Conservation (phyloP, 35 echinoderm and acorn worm genomes). For the Amphiura filiformis region DNA sequence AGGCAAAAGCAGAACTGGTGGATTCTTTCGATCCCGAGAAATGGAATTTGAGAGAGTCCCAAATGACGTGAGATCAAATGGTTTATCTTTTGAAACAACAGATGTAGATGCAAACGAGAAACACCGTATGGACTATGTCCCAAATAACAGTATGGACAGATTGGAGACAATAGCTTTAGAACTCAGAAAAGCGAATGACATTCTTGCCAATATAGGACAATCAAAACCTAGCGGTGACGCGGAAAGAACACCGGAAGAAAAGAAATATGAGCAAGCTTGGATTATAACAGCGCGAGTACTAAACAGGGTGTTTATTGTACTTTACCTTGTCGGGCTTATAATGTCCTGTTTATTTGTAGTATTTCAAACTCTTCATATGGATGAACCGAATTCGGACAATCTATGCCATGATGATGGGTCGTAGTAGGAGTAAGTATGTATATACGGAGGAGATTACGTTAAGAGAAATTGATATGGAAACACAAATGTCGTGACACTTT, state of each 20-base stretch:
- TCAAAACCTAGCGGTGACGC: conserved; percentile 6
- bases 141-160: conserved; percentile 25
- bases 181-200: conserved; percentile 70
- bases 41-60: conserved; percentile 17
- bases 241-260: conserved; percentile 23
- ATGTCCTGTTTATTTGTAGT: conserved; percentile 26
- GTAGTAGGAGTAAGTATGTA: too few species aligned
- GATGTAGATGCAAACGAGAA: neutral
- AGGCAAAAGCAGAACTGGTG: conserved; percentile 19
- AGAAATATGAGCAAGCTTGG: conserved; percentile 55
- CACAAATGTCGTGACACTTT: too few species aligned
- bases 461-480: too few species aligned
- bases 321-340: conserved; percentile 63
- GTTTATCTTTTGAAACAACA: neutral
- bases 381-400: neutral
- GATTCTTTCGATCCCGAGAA: conserved; percentile 4
- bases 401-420: neutral
- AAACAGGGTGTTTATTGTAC: conserved; percentile 72
- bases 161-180: conserved; percentile 60
- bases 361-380: neutral
- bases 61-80: neutral
- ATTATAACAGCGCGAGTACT: conserved; percentile 56
- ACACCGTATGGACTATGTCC: conserved; percentile 40
- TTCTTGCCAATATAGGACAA: conserved; percentile 46
- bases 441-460: too few species aligned